Evolutionary conservation across 1,140 invertebrate genomes (phyloP).

Genomic region (Eurosta solidaginis): DNA sequence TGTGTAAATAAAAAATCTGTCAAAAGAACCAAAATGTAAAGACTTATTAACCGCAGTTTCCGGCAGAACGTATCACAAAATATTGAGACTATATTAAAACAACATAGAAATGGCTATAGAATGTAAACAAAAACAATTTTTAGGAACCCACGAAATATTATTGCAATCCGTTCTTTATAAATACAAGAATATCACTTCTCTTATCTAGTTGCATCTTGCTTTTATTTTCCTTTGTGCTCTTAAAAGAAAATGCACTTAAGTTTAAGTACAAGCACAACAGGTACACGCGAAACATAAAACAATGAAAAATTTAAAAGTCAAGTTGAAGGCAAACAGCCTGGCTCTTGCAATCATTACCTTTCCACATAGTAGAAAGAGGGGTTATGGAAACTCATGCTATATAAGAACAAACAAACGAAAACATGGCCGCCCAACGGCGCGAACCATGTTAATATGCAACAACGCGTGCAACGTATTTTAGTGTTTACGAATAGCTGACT

Average conservation of each 20-base stretch:
- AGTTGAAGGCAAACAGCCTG: slow-evolving; percentile 13
- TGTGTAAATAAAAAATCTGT: too few species aligned
- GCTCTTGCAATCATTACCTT: not conserved
- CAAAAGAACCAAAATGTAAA: too few species aligned
- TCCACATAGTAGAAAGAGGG: not conserved
- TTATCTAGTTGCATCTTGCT: not conserved
- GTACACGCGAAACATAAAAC: not conserved
- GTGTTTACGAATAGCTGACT: slow-evolving; percentile 14
- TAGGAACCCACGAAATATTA: too few species aligned
- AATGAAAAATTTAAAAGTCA: slow-evolving; percentile 23
- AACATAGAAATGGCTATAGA: too few species aligned
- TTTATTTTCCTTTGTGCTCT: not conserved
- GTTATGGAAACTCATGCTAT: not conserved
- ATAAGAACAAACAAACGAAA: not conserved
- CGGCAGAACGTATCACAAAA: too few species aligned
- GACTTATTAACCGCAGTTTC: too few species aligned
- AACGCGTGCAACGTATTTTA: slow-evolving; percentile 1
- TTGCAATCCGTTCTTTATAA: too few species aligned
- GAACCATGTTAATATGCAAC: not conserved
- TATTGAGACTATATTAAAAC: too few species aligned
- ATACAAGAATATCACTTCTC: not conserved
- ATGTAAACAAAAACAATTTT: too few species aligned
- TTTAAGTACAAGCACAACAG: not conserved
- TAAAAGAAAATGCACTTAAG: slow-evolving; percentile 12
- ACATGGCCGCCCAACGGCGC: not conserved